Percentiles rank a stretch among this genome's conserved stretches.
phyloP scores from a whole-genome alignment of 2,797 vertebrate genomes.

The Sylvia borin region DNA sequence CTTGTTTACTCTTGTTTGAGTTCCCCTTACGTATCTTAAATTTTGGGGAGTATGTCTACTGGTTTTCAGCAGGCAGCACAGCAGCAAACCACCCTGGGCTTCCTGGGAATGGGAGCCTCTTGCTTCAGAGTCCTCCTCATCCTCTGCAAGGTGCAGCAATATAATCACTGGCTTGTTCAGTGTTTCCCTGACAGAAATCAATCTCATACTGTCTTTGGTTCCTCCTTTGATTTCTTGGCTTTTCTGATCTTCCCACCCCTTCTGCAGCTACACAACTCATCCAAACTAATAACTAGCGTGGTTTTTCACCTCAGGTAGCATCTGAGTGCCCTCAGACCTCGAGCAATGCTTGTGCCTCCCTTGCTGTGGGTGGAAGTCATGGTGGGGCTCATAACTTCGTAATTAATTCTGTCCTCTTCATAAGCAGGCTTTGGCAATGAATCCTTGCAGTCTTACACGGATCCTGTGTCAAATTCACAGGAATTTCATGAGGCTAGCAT shows the following conservation, averaged over 20 bases:
- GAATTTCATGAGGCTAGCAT: fast-evolving
- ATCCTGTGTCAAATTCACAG: fast-evolving
- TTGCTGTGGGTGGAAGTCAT: fast-evolving
- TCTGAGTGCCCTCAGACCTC: fast-evolving
- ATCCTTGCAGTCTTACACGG: fast-evolving
- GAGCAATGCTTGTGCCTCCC: background rate
- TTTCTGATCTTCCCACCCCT: background rate
- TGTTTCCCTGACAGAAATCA: background rate
- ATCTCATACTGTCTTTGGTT: background rate
- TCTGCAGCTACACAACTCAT: background rate
- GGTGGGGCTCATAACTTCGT: background rate
- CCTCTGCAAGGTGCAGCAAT: background rate
- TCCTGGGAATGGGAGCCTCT: background rate
- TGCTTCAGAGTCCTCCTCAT: background rate
- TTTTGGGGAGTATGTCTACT: fast-evolving
- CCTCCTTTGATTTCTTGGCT: background rate
- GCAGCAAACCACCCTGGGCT: background rate
- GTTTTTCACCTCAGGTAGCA: fast-evolving
- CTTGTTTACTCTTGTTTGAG: background rate
- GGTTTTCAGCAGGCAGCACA: background rate
- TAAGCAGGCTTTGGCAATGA: background rate
- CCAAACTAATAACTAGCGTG: background rate
- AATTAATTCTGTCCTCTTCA: background rate
- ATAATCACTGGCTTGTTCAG: background rate
- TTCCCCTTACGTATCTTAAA: background rate